Conservation (phyloP, 2,113 vertebrate species). For the Coptodon rendalli region DNA sequence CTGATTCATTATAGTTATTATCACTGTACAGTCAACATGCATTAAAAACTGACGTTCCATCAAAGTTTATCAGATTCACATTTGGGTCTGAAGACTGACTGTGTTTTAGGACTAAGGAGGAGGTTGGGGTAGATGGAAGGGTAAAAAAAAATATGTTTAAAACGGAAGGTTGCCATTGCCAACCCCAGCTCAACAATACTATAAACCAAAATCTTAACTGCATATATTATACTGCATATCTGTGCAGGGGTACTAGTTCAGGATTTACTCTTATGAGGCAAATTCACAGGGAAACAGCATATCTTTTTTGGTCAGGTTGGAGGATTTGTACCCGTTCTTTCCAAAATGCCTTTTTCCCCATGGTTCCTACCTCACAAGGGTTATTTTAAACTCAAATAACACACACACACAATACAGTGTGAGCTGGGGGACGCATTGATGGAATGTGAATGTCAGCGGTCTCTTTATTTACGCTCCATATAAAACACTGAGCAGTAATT, state of each 20-base stretch:
- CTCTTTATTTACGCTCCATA: constrained; percentile 97
- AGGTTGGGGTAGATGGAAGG: neutral
- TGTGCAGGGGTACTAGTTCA: neutral
- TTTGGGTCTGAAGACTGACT: neutral
- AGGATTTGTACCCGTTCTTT: neutral
- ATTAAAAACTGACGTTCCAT: neutral
- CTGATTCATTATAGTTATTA: neutral
- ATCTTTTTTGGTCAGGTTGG: neutral
- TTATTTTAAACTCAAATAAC: constrained; percentile 65
- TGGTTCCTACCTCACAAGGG: neutral
- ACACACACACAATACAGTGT: constrained; percentile 44
- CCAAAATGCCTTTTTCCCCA: neutral
- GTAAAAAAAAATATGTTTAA: neutral
- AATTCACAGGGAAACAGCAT: neutral
- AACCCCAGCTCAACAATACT: neutral
- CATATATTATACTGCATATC: neutral
- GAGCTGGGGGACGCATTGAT: constrained; percentile 88
- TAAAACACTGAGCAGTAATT: constrained; percentile 76
- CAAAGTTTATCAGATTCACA: neutral
- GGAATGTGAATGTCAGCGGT: constrained; percentile 99
- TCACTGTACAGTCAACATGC: neutral
- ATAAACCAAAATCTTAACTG: neutral
- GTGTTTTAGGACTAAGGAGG: neutral
- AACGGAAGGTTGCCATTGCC: neutral
- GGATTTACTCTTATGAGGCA: neutral